Evolutionary conservation across 2,797 vertebrate genomes (phyloP).

Genomic region (Lateolabrax maculatus): DNA sequence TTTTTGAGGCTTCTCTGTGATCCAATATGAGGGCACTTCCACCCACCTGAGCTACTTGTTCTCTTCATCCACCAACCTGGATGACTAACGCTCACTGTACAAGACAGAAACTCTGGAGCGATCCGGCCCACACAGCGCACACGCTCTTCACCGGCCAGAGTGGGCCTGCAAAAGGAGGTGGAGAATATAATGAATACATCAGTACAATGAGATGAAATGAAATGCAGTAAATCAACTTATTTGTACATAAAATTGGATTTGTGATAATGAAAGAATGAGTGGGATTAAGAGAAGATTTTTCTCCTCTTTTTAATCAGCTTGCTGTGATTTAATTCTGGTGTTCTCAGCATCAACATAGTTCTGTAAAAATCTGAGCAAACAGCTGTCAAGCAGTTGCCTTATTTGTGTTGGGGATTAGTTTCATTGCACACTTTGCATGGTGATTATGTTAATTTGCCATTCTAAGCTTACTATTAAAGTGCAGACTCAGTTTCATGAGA

Average conservation of each 20-base stretch:
- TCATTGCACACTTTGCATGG: constrained; percentile 13
- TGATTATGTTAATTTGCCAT: constrained; percentile 45
- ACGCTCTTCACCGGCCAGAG: constrained; percentile 64
- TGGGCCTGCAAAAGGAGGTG: constrained; percentile 64
- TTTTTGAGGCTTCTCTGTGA: constrained; percentile 71
- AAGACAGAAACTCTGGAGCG: constrained; percentile 66
- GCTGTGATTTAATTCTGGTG: constrained; percentile 45
- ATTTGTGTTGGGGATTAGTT: constrained; percentile 38
- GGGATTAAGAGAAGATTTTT: constrained; percentile 30
- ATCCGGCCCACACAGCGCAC: constrained; percentile 76
- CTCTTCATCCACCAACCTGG: constrained; percentile 81
- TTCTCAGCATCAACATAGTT: constrained; percentile 24
- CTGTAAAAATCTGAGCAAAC: constrained; percentile 40
- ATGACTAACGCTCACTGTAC: constrained; percentile 77
- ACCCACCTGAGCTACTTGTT: constrained; percentile 80
- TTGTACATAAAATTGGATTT: constrained; percentile 60
- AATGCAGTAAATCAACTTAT: constrained; percentile 54
- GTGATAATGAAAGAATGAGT: constrained; percentile 42
- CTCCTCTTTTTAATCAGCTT: constrained; percentile 49
- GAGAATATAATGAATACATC: constrained; percentile 46
- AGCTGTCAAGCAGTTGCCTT: constrained; percentile 30
- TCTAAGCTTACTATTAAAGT: constrained; percentile 32
- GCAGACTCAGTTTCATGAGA: constrained; percentile 53
- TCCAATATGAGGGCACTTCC: constrained; percentile 76
- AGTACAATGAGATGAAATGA: constrained; percentile 53